Conservation (phyloP, 2,888 invertebrate species). For the Euplexia lucipara region DNA sequence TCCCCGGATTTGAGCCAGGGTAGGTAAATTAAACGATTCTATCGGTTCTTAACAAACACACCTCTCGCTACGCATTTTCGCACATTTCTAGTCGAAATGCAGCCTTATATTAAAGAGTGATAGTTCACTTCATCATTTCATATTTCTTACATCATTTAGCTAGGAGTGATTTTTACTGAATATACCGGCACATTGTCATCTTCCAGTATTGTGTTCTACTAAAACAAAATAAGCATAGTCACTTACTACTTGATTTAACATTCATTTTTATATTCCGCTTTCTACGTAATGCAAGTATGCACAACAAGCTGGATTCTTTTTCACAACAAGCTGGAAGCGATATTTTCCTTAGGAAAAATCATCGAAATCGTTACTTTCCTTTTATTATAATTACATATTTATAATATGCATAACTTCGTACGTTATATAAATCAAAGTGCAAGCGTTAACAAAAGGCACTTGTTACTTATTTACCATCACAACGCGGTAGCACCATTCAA, state of each 20-base stretch:
- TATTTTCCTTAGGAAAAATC: slow-evolving; percentile 1
- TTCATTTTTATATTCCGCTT: neutral
- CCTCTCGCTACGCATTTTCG: no score
- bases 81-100: no score
- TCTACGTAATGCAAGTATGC: neutral
- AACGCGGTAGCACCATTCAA: slow-evolving; percentile 70
- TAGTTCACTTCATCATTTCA: no score
- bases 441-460: slow-evolving; percentile 67
- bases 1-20: no score
- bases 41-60: no score
- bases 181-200: neutral
- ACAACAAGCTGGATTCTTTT: neutral
- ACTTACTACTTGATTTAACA: slow-evolving; percentile 1
- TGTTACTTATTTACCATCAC: slow-evolving; percentile 64
- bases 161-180: no score
- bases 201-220: neutral
- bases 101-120: no score
- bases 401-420: slow-evolving; percentile 52
- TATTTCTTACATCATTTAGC: no score
- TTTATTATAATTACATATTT: slow-evolving; percentile 30
- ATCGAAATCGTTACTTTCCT: slow-evolving; percentile 7
- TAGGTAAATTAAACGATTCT: no score
- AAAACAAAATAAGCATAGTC: slow-evolving; percentile 1
- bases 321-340: slow-evolving; percentile 9
- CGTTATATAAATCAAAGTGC: slow-evolving; percentile 16